These are phyloP conservation scores for Amblyopsis hoosieri DNA, from an alignment of 2,797 vertebrate species.

Conservation along the genomic window DNA sequence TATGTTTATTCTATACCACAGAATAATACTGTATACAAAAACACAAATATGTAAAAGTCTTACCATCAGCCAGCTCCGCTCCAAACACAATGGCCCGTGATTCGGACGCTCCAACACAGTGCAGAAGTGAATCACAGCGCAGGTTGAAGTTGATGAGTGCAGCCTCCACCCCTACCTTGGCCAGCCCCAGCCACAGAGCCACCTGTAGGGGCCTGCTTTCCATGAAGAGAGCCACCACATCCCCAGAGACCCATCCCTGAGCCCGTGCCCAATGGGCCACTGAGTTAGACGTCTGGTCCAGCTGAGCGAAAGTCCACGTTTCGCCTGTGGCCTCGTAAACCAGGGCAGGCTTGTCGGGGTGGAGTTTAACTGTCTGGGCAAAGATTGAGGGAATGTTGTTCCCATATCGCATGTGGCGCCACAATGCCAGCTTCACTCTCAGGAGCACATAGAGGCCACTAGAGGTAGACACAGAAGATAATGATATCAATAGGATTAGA, in stretches of 20 bases:
- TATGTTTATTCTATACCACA: no score
- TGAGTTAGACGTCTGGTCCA: constrained; percentile 83
- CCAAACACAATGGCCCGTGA: constrained; percentile 86
- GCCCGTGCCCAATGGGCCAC: constrained; percentile 82
- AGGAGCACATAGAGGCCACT: constrained; percentile 88
- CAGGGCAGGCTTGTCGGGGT: constrained; percentile 84
- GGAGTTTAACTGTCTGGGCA: constrained; percentile 69
- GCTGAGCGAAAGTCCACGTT: constrained; percentile 84
- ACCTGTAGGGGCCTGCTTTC: constrained; percentile 89
- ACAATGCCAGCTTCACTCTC: constrained; percentile 83
- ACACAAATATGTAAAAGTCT: constrained; percentile 33
- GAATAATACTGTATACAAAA: background rate
- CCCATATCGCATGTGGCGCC: constrained; percentile 72
- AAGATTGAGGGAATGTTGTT: constrained; percentile 86
- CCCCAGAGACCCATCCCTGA: constrained; percentile 81
- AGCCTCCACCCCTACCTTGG: constrained; percentile 86
- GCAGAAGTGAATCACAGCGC: constrained; percentile 81
- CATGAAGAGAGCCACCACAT: constrained; percentile 90
- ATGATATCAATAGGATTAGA: background rate
- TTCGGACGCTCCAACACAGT: constrained; percentile 82
- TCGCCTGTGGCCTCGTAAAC: constrained; percentile 85
- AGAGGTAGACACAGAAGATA: constrained; percentile 16
- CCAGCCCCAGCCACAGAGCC: constrained; percentile 89
- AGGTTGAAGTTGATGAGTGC: constrained; percentile 91
- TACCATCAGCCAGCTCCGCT: constrained; percentile 86